Base-by-base conservation (phyloP, 1,140 invertebrate species). In the Leptopilina boulardi region DNA sequence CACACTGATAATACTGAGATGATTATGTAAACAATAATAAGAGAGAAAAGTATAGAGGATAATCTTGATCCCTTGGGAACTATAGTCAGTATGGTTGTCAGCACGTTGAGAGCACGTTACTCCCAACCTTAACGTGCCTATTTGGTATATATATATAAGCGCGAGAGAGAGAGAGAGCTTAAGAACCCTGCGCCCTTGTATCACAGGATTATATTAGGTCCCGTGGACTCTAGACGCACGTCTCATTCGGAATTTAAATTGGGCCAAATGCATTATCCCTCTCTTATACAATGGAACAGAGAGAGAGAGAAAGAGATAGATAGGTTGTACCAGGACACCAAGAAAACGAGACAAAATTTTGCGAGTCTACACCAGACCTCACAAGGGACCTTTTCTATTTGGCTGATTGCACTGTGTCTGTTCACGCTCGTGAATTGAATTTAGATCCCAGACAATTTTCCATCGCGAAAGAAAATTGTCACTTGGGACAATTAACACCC, bases 181-280 rank as follows among this genome's bases (percentile, higher is more conserved):
- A 78, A 78, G 79, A 81, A 78, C 78, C 82, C 77, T 51, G 76
- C 82, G 77, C 79, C 78, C 84, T 84, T 85, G 79, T 86, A 82
- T 76, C 77, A n/a, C 82, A 30, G 80, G 81, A 85, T 86, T 85
- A 85, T 85, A 85, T 86, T 84, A 86, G 81, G 83, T 84, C 80
- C 82, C 84, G 80, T 66, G 76, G 76, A 74, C 77, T 81, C 80
- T 80, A 75, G 74, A 56, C 76, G 78, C 23, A 75, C 47, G 66
- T 83, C 83, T 77, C 83, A 79, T 66, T 66, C 73, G 79, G 84
- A 87, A 86, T 87, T 86, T 86, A 87, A 86, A 87, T 87, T 84
- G 79, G 76, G 51, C 78, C 70, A 78, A 80, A 87, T 86, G 82
- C 79, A 81, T 83, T 86, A 82, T 74, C 78, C 59, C 59, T 23